Conservation (phyloP, 2,113 vertebrate species). For the Cryptomyrus ogoouensis region DNA sequence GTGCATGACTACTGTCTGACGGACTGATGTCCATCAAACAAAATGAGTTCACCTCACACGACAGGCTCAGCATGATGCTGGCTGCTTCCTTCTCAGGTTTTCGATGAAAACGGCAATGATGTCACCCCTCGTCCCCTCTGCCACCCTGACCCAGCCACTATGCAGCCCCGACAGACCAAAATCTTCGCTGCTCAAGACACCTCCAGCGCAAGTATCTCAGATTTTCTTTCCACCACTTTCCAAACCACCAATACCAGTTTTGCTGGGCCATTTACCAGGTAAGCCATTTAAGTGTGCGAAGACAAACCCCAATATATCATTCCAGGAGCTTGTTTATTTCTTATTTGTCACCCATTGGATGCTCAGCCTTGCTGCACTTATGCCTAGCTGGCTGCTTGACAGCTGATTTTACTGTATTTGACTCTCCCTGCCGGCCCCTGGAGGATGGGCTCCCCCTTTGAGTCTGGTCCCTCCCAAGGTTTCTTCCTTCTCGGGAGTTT, state of each 20-base stretch:
- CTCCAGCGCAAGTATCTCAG: slow-evolving; percentile 41
- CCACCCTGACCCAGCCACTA: slow-evolving; percentile 48
- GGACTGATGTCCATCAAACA: background rate
- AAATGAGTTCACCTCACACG: background rate
- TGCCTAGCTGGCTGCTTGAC: background rate
- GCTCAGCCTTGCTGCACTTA: background rate
- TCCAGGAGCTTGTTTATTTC: background rate
- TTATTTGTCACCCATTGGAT: background rate
- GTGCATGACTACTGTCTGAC: background rate
- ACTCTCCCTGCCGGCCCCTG: no score
- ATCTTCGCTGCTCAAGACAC: slow-evolving; percentile 53
- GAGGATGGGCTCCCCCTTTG: no score
- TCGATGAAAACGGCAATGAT: slow-evolving; percentile 68
- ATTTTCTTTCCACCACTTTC: slow-evolving; percentile 46
- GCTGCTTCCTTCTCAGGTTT: slow-evolving; percentile 60
- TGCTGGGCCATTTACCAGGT: slow-evolving; percentile 66
- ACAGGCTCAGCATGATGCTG: background rate
- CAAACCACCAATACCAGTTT: slow-evolving; percentile 57
- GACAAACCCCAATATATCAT: background rate
- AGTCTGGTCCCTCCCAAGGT: no score
- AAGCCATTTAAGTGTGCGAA: slow-evolving; percentile 5
- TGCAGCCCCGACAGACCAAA: slow-evolving; percentile 49
- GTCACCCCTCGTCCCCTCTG: slow-evolving; percentile 78
- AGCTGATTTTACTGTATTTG: no score
- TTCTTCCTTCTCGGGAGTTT: no score